A percentile compares a stretch with the other conserved stretches of the same genome.
phyloP scores from a whole-genome alignment of 2,888 invertebrate genomes.

The Thereva unica region DNA sequence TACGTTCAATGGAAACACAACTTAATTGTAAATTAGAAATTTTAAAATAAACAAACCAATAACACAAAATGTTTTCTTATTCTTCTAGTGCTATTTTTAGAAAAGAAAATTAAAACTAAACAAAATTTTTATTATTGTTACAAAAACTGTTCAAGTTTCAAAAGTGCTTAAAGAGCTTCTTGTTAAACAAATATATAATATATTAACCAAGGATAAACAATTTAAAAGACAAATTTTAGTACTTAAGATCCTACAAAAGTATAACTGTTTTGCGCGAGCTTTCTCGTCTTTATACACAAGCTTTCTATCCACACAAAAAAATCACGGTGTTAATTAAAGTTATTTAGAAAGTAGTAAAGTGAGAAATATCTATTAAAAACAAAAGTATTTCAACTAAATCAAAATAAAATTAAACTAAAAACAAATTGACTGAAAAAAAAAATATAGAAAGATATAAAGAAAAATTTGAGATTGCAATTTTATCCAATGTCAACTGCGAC shows the following conservation, averaged over 20 bases:
- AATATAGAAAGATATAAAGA: neutral
- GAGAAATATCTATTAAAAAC: neutral
- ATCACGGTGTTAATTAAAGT: neutral
- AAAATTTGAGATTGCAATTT: constrained; percentile 6
- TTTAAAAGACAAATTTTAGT: constrained; percentile 2
- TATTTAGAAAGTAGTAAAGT: constrained; percentile 4
- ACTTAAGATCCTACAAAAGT: constrained; percentile 8
- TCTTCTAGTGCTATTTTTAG: constrained; percentile 19
- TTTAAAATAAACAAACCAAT: neutral
- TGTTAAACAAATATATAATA: constrained; percentile 19
- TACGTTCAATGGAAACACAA: constrained; percentile 11
- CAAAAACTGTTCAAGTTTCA: constrained; percentile 28
- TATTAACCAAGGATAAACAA: neutral
- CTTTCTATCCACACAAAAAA: constrained; percentile 18
- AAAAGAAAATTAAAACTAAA: constrained; percentile 15
- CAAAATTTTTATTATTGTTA: constrained; percentile 26
- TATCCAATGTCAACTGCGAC: constrained; percentile 50
- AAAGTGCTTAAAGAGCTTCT: constrained; percentile 29
- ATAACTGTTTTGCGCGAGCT: constrained; percentile 20
- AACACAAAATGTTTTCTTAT: neutral
- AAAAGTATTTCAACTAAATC: neutral
- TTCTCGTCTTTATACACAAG: constrained; percentile 28
- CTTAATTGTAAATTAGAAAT: neutral
- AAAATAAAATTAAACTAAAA: neutral
- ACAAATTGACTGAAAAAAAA: constrained; percentile 4